phyloP scores from a whole-genome alignment of 2,888 invertebrate species.

The Temnothorax unifasciatus region DNA sequence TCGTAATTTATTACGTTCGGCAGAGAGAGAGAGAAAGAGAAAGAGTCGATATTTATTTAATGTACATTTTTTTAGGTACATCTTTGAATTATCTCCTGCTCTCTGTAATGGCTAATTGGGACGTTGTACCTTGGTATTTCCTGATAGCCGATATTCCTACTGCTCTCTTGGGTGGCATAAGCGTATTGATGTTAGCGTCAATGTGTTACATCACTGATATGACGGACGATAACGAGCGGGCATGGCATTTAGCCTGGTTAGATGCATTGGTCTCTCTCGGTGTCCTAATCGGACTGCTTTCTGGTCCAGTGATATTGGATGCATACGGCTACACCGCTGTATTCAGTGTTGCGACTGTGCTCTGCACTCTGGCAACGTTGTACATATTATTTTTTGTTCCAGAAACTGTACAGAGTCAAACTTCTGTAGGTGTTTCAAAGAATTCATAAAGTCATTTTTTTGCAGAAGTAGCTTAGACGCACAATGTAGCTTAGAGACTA shows the following conservation, averaged over 20 bases:
- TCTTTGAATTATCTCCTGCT: conserved; percentile 72
- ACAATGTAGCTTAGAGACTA: background rate
- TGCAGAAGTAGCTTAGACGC: background rate
- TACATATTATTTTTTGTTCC: conserved; percentile 87
- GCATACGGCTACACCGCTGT: conserved; percentile 87
- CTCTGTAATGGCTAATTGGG: conserved; percentile 73
- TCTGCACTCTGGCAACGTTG: conserved; percentile 86
- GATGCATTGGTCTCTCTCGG: conserved; percentile 89
- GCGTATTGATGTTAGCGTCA: conserved; percentile 76
- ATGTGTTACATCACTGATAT: conserved; percentile 91
- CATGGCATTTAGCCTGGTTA: conserved; percentile 85
- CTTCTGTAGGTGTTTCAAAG: conserved; percentile 68
- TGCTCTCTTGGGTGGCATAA: conserved; percentile 78
- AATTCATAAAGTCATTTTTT: conserved; percentile 12
- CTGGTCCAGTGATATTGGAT: conserved; percentile 88
- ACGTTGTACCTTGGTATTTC: conserved; percentile 79
- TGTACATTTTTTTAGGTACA: conserved; percentile 68
- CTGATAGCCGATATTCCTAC: conserved; percentile 78
- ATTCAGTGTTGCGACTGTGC: conserved; percentile 86
- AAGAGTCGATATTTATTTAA: conserved; percentile 21
- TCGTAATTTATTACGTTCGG: background rate
- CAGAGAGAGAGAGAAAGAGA: background rate
- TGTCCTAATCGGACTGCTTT: conserved; percentile 88
- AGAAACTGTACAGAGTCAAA: conserved; percentile 86
- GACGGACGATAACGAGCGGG: conserved; percentile 88